These are phyloP conservation scores for Panulirus ornatus DNA, from an alignment of 1,140 invertebrate genomes.

Conservation along the genomic window DNA sequence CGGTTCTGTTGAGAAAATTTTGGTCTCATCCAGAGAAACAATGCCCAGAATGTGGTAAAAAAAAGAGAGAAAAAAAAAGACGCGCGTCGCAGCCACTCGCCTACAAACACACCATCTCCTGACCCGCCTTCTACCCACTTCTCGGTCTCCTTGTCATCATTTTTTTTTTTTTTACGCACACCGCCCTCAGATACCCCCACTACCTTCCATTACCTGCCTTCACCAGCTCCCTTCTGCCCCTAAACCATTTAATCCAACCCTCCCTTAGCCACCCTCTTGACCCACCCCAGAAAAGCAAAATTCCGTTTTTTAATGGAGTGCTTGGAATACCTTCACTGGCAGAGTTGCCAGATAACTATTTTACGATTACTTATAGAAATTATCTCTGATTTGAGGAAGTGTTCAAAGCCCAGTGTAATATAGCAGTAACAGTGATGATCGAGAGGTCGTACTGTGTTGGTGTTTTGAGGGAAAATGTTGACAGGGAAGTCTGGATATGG, in stretches of 20 bases:
- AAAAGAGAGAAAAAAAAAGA: no score
- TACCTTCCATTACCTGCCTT: background rate
- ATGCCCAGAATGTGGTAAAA: no score
- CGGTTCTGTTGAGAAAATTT: no score
- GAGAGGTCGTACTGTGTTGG: no score
- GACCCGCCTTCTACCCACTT: background rate
- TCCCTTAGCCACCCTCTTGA: background rate
- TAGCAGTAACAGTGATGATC: background rate
- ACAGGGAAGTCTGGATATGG: no score
- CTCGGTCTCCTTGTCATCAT: background rate
- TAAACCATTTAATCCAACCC: background rate
- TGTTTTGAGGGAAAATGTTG: no score
- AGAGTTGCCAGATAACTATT: conserved; percentile 18
- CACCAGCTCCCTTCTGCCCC: background rate
- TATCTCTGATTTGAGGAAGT: no score
- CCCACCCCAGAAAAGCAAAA: conserved; percentile 39
- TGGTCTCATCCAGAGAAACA: no score
- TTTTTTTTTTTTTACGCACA: background rate
- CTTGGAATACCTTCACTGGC: conserved; percentile 44
- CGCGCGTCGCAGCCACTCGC: background rate
- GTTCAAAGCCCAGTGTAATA: background rate
- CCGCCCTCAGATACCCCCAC: background rate
- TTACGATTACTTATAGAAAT: no score
- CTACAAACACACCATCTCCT: background rate
- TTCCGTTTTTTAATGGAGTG: conserved; percentile 51